Percentiles rank a stretch among this genome's conserved stretches.
Conservation (phyloP, 2,113 vertebrate genomes). For the Strix uralensis region DNA sequence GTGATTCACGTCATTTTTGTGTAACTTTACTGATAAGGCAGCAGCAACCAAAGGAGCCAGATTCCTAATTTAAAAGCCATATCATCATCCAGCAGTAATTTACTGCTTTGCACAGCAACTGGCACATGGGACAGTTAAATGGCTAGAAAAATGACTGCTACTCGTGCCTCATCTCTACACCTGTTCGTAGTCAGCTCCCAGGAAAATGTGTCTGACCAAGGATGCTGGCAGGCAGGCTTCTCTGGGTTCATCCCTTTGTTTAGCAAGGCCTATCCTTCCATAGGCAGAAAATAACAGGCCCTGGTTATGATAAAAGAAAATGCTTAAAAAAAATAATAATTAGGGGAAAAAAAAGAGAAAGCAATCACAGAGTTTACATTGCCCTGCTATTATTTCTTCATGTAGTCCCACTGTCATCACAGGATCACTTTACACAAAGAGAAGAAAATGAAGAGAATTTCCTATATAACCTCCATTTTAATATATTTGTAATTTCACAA, state of each 20-base stretch:
- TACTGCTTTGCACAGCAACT: not conserved
- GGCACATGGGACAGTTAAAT: not conserved
- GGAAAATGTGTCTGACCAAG: not conserved
- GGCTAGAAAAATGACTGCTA: not conserved
- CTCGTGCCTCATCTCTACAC: not conserved
- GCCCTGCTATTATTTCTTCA: not conserved
- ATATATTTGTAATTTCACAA: not conserved
- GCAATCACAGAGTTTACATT: not conserved
- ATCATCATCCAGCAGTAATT: not conserved
- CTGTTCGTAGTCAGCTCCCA: not conserved
- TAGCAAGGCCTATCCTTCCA: not conserved
- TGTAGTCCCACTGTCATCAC: not conserved
- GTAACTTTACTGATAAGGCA: not conserved
- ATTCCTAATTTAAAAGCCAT: not conserved
- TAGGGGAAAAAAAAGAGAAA: not conserved
- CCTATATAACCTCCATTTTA: not conserved
- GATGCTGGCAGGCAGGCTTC: not conserved
- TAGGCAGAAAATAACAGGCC: not conserved
- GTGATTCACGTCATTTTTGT: not conserved
- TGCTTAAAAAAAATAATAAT: not conserved
- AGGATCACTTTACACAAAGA: not conserved
- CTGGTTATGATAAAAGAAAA: not conserved
- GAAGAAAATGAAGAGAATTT: slow-evolving; percentile 6
- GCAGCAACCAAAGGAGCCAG: not conserved
- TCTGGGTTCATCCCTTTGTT: not conserved